These are phyloP conservation scores for Scaeva pyrastri DNA, from an alignment of 2,888 invertebrate genomes.

Conservation along the genomic window DNA sequence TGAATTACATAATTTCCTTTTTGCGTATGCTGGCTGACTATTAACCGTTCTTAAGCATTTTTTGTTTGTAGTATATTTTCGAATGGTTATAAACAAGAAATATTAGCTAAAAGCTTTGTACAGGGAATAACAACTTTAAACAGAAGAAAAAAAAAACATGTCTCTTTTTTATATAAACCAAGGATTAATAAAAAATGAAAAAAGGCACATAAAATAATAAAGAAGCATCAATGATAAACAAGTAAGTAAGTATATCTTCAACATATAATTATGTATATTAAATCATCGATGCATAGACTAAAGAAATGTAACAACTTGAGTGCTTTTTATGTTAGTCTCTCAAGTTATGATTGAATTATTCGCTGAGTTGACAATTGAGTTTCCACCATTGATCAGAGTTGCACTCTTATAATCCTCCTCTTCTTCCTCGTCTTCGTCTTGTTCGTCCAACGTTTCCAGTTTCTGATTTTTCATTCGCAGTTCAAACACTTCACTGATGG, in stretches of 20 bases:
- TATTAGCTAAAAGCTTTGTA: slow-evolving; percentile 59
- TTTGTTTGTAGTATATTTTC: not conserved
- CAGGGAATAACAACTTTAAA: slow-evolving; percentile 54
- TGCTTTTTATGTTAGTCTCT: not conserved
- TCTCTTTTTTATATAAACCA: slow-evolving; percentile 1
- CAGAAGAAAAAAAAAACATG: slow-evolving; percentile 13
- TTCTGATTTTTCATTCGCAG: slow-evolving; percentile 89
- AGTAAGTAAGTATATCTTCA: not conserved
- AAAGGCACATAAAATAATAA: slow-evolving; percentile 29
- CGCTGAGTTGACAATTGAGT: slow-evolving; percentile 75
- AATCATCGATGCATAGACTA: slow-evolving; percentile 8
- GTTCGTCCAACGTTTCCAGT: slow-evolving; percentile 81
- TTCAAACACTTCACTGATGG: slow-evolving; percentile 98
- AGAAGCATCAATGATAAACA: not conserved
- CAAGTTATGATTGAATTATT: slow-evolving; percentile 75
- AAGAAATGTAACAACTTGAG: not conserved
- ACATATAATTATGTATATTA: not conserved
- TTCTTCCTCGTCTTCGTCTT: slow-evolving; percentile 80
- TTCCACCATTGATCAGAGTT: slow-evolving; percentile 74
- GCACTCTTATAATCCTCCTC: slow-evolving; percentile 76
- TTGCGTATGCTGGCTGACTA: slow-evolving; percentile 5
- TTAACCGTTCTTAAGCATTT: slow-evolving; percentile 21
- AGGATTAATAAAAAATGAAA: slow-evolving; percentile 27
- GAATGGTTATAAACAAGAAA: slow-evolving; percentile 3
- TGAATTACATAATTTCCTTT: not conserved